Evolutionary conservation across 2,797 vertebrate species (phyloP).

Genomic region (Labeo calbasu): DNA sequence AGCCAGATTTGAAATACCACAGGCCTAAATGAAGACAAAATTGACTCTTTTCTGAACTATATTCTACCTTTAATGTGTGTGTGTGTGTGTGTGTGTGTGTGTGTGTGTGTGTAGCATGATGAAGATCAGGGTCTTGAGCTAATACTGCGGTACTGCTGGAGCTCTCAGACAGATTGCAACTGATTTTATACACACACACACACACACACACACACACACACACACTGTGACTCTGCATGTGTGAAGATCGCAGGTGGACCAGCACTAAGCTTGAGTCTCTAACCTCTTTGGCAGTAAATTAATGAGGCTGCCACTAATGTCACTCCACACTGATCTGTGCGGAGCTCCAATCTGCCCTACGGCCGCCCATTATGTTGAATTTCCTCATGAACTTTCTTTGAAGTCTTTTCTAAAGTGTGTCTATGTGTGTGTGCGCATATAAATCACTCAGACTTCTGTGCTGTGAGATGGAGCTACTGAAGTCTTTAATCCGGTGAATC

Average conservation of each 20-base stretch:
- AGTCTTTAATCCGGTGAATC: neutral
- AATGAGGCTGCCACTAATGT: slow-evolving; percentile 20
- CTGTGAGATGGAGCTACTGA: neutral
- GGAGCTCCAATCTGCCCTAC: neutral
- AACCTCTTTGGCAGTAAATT: slow-evolving; percentile 24
- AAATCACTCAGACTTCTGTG: neutral
- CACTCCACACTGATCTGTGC: slow-evolving; percentile 25
- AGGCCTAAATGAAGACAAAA: neutral
- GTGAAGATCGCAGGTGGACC: slow-evolving; percentile 8
- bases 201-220: slow-evolving; percentile 14
- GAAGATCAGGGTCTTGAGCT: slow-evolving; percentile 63
- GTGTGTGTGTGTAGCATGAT: neutral
- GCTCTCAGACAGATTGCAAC: neutral
- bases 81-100: neutral
- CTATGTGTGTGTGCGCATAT: slow-evolving; percentile 10
- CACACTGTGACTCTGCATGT: slow-evolving; percentile 1
- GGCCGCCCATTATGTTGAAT: neutral
- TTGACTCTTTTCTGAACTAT: neutral
- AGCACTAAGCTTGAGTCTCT: slow-evolving; percentile 16
- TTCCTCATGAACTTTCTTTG: slow-evolving; percentile 38
- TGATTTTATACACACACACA: neutral
- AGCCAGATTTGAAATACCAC: neutral
- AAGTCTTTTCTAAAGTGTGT: slow-evolving; percentile 48
- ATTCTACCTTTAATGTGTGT: neutral
- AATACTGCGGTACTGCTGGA: slow-evolving; percentile 57